Evolutionary conservation across 2,113 vertebrate species (phyloP), one percentile per base, ranked within the genome.

Genomic region (Campylorhamphus procurvoides): DNA sequence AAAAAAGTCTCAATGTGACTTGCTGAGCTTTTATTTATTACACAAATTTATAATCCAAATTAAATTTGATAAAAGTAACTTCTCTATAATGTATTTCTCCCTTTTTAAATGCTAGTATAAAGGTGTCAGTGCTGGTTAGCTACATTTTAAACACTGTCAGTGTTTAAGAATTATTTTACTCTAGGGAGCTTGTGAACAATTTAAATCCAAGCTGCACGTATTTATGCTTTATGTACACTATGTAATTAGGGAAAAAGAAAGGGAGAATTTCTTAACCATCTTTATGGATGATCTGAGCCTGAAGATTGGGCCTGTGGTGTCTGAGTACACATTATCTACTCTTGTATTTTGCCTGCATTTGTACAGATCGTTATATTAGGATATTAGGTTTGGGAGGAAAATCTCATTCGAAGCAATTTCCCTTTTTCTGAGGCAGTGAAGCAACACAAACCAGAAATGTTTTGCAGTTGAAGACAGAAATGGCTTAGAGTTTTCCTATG

Each of bases 61-160:
- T 94, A 97, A 97, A 92, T 91, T 91, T 95, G 96, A 95, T 91
- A 92, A 94, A 95, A 98, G 85, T 87, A 88, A 66, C 93, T 97
- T 94, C 56, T 75, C 79, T 87, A 67, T 94, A 67, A 93, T 85
- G 77, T 72, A 50, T 94, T 94, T 87, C 23, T 93, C 80, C 31
- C 35, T 85, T 85, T 89, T 69, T 75, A 68, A 81, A 91, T 86
- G 64, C 85, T 58, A 50, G 56, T 73, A 59, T 89, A 90, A 94
- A 94, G 92, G 68, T 90, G 92, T 79, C 94, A 81, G 63, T 80
- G 89, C 91, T 92, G 68, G 83, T 92, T 94, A 97, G 76, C 79
- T 77, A 24, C 62, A 49, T 90, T 80, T 94, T 92, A 89, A 93
- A 80, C 56, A 53, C 64, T 94, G 92, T 35, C 89, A 81, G 59